phyloP scores from a whole-genome alignment of 2,113 vertebrate genomes.

The Podiceps cristatus region DNA sequence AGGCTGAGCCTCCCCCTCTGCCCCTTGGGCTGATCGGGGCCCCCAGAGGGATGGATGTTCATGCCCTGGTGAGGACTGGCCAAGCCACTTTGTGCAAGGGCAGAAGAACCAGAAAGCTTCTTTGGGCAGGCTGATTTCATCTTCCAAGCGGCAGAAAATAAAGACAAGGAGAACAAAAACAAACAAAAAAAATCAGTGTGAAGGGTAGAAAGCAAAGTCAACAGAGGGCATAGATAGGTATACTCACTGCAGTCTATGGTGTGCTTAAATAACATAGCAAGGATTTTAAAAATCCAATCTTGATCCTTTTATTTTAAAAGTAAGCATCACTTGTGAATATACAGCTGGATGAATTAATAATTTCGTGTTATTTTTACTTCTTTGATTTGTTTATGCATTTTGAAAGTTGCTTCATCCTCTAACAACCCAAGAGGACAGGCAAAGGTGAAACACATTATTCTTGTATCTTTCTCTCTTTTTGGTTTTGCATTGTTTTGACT shows the following conservation, averaged over 20 bases:
- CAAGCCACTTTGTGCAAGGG: background rate
- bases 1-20: background rate
- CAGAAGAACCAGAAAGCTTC: background rate
- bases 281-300: background rate
- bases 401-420: background rate
- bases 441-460: accelerated
- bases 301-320: background rate
- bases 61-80: background rate
- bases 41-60: background rate
- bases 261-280: background rate
- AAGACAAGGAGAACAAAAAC: background rate
- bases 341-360: background rate
- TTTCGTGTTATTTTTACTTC: background rate
- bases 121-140: background rate
- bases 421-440: background rate
- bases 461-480: background rate
- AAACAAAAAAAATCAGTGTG: background rate
- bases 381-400: background rate
- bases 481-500: background rate
- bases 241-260: background rate
- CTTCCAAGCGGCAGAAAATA: background rate
- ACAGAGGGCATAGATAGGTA: background rate
- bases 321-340: background rate
- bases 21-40: background rate
- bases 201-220: background rate